Evolutionary conservation across 2,113 vertebrate genomes (phyloP).

Genomic region (zebrafish (Danio rerio)): DNA sequence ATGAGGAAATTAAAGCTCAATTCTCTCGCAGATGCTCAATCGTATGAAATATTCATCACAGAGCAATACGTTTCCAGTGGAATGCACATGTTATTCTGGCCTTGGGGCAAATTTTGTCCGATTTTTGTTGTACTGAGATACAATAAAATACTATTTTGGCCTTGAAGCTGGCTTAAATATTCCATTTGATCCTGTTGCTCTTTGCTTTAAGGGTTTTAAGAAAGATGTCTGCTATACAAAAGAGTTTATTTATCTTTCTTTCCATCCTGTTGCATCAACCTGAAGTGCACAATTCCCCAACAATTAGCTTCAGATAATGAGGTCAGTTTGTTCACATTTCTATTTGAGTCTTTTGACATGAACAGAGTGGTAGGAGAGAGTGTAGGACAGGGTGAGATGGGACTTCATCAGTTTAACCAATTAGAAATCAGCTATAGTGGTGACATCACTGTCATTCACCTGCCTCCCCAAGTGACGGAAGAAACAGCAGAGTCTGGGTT

Average conservation of each 20-base stretch:
- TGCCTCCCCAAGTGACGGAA: neutral
- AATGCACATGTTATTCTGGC: conserved; percentile 54
- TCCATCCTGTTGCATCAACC: conserved; percentile 21
- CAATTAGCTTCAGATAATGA: conserved; percentile 28
- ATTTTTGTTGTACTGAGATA: conserved; percentile 49
- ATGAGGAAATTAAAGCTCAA: conserved; percentile 54
- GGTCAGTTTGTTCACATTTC: conserved; percentile 4
- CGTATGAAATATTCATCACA: conserved; percentile 60
- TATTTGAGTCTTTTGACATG: neutral
- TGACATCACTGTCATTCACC: neutral
- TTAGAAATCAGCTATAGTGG: neutral
- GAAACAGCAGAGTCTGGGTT: neutral
- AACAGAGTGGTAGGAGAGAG: neutral
- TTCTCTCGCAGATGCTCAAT: conserved; percentile 32
- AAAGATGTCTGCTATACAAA: conserved; percentile 29
- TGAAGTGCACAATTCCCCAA: conserved; percentile 12
- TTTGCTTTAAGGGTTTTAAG: conserved; percentile 23
- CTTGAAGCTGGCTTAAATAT: conserved; percentile 22
- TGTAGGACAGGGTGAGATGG: neutral
- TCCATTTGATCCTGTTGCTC: neutral
- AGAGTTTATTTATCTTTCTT: conserved; percentile 22
- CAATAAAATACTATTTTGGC: conserved; percentile 32
- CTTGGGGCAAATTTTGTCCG: conserved; percentile 38
- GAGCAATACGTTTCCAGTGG: conserved; percentile 47
- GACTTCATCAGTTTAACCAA: conserved; percentile 12